Conservation (phyloP, 2,888 invertebrate genomes). For the Tiliacea aurago region DNA sequence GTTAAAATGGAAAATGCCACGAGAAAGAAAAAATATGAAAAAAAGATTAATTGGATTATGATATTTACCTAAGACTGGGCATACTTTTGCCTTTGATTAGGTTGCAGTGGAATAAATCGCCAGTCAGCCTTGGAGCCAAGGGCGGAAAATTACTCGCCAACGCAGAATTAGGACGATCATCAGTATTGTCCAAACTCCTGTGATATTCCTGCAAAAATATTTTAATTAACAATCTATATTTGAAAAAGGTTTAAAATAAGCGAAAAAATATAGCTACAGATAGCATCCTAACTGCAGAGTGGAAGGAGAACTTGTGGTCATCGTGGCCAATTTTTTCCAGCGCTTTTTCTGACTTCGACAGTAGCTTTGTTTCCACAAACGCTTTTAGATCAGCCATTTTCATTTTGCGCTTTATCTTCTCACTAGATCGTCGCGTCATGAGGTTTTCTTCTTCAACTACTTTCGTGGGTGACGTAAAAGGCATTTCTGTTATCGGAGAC, state of each 20-base stretch:
- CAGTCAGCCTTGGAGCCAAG: conserved; percentile 88
- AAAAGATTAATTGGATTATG: conserved; percentile 20
- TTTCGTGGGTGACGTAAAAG: conserved; percentile 78
- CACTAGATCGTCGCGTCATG: conserved; percentile 93
- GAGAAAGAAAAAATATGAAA: conserved; percentile 51
- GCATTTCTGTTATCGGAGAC: conserved; percentile 91
- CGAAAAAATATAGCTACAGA: conserved; percentile 87
- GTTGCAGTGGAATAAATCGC: conserved; percentile 91
- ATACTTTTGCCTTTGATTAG: conserved; percentile 98
- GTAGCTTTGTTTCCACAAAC: conserved; percentile 97
- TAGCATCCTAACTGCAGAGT: conserved; percentile 91
- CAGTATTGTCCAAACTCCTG: conserved; percentile 95
- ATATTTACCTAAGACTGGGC: conserved; percentile 96
- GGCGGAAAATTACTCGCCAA: conserved; percentile 92
- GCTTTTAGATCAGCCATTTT: conserved; percentile 98
- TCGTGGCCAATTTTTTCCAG: conserved; percentile 97
- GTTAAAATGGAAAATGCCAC: conserved; percentile 56
- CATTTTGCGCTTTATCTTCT: conserved; percentile 95
- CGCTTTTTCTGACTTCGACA: conserved; percentile 97
- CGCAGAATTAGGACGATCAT: conserved; percentile 93
- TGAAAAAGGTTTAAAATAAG: conserved; percentile 48
- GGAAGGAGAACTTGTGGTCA: conserved; percentile 91
- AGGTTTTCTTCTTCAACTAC: conserved; percentile 81
- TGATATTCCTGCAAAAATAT: conserved; percentile 93
- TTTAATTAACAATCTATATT: conserved; percentile 24